A percentile compares a stretch with the other conserved stretches of the same genome.
Evolutionary conservation across 2,888 invertebrate species (phyloP).

Genomic region (Tinea pellionella): DNA sequence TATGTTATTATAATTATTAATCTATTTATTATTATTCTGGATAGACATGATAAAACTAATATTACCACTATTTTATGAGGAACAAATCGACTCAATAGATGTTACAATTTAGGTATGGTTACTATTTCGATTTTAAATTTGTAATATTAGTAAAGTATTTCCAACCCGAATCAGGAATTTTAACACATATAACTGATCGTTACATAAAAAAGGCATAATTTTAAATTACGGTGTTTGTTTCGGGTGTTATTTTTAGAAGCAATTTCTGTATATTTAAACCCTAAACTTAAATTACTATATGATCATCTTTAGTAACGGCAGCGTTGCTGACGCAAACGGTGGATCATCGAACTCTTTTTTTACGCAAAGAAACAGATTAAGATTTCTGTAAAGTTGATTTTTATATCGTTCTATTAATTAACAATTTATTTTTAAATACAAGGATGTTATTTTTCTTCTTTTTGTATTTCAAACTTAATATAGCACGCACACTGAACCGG

Average conservation of each 20-base stretch:
- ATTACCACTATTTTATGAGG: too few relatives aligned
- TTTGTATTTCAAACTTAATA: not conserved
- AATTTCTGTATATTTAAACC: not conserved
- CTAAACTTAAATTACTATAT: not conserved
- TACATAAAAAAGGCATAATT: too few relatives aligned
- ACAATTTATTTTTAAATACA: constrained; percentile 1
- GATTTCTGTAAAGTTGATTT: not conserved
- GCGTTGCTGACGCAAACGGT: not conserved
- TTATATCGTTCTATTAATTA: not conserved
- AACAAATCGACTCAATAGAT: too few relatives aligned
- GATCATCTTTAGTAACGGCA: not conserved
- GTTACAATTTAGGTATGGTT: too few relatives aligned
- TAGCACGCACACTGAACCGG: not conserved
- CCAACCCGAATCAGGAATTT: too few relatives aligned
- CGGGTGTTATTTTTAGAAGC: not conserved
- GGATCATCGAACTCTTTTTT: constrained; percentile 11
- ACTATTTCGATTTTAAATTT: too few relatives aligned
- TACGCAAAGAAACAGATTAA: constrained; percentile 5
- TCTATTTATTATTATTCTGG: too few relatives aligned
- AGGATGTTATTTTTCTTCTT: not conserved
- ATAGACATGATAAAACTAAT: too few relatives aligned
- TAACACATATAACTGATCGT: too few relatives aligned
- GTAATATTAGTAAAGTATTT: too few relatives aligned
- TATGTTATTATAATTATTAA: too few relatives aligned
- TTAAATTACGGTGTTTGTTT: not conserved